Evolutionary conservation across 2,113 vertebrate genomes (phyloP), one percentile per base, ranked within the genome.

Genomic region (Noturus placidus): DNA sequence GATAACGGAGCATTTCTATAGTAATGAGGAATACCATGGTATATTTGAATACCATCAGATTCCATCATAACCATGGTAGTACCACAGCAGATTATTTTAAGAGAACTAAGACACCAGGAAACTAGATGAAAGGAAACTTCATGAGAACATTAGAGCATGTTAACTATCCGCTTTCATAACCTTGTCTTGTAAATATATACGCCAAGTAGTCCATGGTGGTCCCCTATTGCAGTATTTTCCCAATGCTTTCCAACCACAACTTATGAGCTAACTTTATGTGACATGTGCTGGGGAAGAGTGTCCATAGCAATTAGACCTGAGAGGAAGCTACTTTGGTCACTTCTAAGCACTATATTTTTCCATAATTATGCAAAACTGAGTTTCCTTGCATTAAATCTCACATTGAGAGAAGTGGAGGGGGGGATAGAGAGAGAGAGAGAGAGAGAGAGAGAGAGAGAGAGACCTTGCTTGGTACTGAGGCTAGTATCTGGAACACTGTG

Each of bases 91-190:
- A 27, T 76, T 11, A 50, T 76, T 76, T 46, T 46, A 76, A 30
- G 0, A 79, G n/a, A 93, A 91, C 35, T 30, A 57, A 56, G 67
- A 85, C 67, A 89, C 72, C 72, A 84, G 81, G 38, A 87, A 77
- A 85, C 57, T 30, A 50, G 27, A 65, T 50, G 35, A 74, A 74
- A 14, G 17, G 76, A 46, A 78, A 17, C 15, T 61, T 78, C 38
- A 74, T 56, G 69, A 72, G 50, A 83, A 84, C 50, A 69, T 56
- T 74, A 67, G 30, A 59, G 19, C 7, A 38, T 22, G 10, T 35
- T 22, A 59, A 35, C 9, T 57, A 35, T 56, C 76, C 54, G n/a
- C 76, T 54, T 79, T 79, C 57, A 56, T 80, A 81, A 61, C 56
- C 20, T 25, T 20, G 11, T 59, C 54, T 50, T 81, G 78, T 50